These are phyloP conservation scores for Upupa epops DNA, from an alignment of 2,113 vertebrate genomes.

Conservation along the genomic window DNA sequence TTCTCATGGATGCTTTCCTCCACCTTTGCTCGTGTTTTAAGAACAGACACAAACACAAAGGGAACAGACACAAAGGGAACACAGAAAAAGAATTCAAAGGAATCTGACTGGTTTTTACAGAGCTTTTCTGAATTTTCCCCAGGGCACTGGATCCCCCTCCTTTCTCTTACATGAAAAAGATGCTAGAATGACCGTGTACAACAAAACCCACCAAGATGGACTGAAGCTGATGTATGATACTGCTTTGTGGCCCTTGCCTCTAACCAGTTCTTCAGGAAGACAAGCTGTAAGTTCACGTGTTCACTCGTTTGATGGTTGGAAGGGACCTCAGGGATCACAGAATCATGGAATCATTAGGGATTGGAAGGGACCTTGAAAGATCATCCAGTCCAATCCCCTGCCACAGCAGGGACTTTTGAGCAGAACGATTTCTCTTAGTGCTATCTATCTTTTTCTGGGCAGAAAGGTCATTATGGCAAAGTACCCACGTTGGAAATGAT, in stretches of 20 bases:
- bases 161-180: not conserved
- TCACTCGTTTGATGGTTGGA: no score
- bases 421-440: slow-evolving; percentile 40
- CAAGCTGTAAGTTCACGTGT: not conserved
- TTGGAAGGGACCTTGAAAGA: no score
- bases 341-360: no score
- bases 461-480: slow-evolving; percentile 46
- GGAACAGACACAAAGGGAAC: not conserved
- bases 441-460: slow-evolving; percentile 20
- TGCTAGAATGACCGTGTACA: not conserved
- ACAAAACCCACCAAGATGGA: not conserved
- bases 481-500: slow-evolving; percentile 20
- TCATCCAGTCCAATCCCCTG: no score
- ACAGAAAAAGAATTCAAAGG: not conserved
- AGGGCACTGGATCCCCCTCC: not conserved
- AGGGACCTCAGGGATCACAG: no score
- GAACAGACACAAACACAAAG: not conserved
- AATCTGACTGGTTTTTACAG: not conserved
- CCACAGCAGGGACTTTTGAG: no score
- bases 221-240: not conserved
- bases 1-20: accelerated
- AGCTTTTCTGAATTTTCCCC: not conserved
- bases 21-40: not conserved
- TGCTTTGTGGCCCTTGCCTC: not conserved
- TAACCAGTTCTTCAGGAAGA: not conserved